phyloP scores from a whole-genome alignment of 92 coral and sea anemone species.

The Anthopleura xanthogrammica region DNA sequence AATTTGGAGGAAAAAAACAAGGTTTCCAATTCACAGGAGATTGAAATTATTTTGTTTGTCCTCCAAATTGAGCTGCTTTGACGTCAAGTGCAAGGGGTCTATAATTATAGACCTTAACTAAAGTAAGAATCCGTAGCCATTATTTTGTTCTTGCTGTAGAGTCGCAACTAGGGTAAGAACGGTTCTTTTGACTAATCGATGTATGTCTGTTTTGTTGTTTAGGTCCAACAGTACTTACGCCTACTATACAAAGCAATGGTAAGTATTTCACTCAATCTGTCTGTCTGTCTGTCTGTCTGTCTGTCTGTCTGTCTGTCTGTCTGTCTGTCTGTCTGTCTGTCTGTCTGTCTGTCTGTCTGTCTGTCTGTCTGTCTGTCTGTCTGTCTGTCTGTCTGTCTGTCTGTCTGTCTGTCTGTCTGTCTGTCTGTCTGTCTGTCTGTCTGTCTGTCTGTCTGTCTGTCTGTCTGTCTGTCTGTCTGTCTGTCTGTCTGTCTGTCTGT shows the following conservation, averaged over 20 bases:
- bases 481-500: not conserved
- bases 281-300: not conserved
- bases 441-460: not conserved
- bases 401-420: not conserved
- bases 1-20: too few relatives aligned
- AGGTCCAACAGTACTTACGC: constrained; percentile 68
- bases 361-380: not conserved
- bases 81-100: too few relatives aligned
- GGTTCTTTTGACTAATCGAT: too few relatives aligned
- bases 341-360: not conserved
- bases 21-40: too few relatives aligned
- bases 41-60: too few relatives aligned
- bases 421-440: not conserved
- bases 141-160: not conserved
- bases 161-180: too few relatives aligned
- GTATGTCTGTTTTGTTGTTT: constrained; percentile 34
- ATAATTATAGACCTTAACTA: not conserved
- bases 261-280: not conserved
- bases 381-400: not conserved
- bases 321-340: not conserved
- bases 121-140: not conserved
- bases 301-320: not conserved
- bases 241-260: constrained; percentile 63
- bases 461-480: not conserved
- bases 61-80: too few relatives aligned